Base-by-base conservation (phyloP, 2,797 vertebrate species). In the Meda fulgida region DNA sequence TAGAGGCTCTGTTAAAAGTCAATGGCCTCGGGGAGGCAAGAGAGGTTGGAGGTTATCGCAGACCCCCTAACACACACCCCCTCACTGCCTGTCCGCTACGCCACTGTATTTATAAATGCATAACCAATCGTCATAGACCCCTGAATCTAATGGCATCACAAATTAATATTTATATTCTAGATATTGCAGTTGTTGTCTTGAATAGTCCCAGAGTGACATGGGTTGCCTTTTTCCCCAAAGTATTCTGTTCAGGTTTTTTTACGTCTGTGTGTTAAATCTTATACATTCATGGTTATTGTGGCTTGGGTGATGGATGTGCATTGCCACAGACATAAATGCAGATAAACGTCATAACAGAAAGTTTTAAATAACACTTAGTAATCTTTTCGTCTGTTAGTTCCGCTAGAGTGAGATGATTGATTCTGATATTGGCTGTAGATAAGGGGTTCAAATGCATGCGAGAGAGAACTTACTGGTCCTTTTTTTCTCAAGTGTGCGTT, bases 381-480 rank as follows among this genome's bases (percentile, higher is more conserved):
- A 69, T 34, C 65, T 75, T 76, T 19, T 85, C 31, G 46, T 48
- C 51, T 40, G 38, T 48, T 34, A 36, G 63, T 51, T 84, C 19
- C n/a, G 67, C 40, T 71, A 51, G 38, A 60, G 38, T 81, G 84
- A 43, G 71, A 43, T n/a, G n/a, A n/a, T n/a, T 86, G 72, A 70
- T 85, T 80, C 88, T 72, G 26, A 84, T 78, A 72, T 53, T 81
- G 40, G 78, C 31, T 55, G 65, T 80, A 34, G 38, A 87, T 63
- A 38, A 29, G 71, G 82, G 63, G 53, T 85, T 84, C 31, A 67
- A 83, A 83, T 86, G 86, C 86, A 90, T 88, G 89, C 60, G 43
- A 82, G 38, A 66, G 76, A 87, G 75, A 80, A 83, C 63, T 88
- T 78, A 80, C 71, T 53, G 55, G 75, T 88, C 48, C 71, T n/a